phyloP scores from a whole-genome alignment of 2,113 vertebrate genomes.

The Polypterus bichir region DNA sequence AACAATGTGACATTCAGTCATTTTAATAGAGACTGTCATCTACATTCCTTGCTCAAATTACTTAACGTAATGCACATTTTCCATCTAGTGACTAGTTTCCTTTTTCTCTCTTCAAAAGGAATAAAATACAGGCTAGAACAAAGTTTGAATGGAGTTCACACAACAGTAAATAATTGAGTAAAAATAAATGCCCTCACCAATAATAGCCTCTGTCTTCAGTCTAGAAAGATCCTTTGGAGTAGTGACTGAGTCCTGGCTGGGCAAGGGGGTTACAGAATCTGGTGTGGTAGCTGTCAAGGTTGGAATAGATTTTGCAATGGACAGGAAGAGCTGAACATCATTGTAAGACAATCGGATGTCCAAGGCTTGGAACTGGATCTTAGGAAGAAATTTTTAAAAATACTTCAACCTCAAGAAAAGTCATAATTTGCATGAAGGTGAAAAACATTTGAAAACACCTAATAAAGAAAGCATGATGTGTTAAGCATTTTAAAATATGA shows the following conservation, averaged over 20 bases:
- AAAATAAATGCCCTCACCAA: constrained; percentile 47
- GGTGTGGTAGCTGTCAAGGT: constrained; percentile 22
- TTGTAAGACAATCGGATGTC: constrained; percentile 95
- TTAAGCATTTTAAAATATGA: too few species aligned
- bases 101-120: too few species aligned
- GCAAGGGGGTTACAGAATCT: constrained; percentile 8
- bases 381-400: constrained; percentile 7
- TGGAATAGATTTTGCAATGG: constrained; percentile 87
- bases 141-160: too few species aligned
- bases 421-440: background rate
- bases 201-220: constrained; percentile 54
- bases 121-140: too few species aligned
- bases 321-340: constrained; percentile 86
- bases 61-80: too few species aligned
- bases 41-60: too few species aligned
- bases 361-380: constrained; percentile 87
- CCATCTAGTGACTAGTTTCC: too few species aligned
- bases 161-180: too few species aligned
- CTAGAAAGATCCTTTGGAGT: constrained; percentile 28
- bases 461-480: background rate
- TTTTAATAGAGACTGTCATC: too few species aligned
- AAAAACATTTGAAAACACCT: background rate
- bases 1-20: too few species aligned
- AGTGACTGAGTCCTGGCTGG: constrained; percentile 13
- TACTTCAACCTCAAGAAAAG: background rate